Base-by-base conservation (phyloP, 2,888 invertebrate genomes). In the Melipona beecheii region DNA sequence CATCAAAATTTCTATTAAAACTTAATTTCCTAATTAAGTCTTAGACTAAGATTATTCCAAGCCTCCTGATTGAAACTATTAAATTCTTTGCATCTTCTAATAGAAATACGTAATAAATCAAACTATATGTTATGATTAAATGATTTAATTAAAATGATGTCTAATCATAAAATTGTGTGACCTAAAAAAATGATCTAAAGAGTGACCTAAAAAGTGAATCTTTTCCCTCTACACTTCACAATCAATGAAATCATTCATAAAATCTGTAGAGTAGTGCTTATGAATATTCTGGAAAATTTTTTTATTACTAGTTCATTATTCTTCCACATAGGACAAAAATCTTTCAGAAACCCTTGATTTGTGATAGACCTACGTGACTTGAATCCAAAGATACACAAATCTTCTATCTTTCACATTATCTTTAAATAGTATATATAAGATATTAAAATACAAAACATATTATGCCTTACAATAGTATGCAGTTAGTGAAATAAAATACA, bases 351-450 rank as follows among this genome's bases (percentile, higher is more conserved):
- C n/a, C n/a, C 56, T 15, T 58, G n/a, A 15, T 15, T n/a, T n/a
- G 15, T n/a, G 15, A n/a, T n/a, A 58, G n/a, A 5, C 24, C 24
- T 58, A n/a, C 5, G 15, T n/a, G 24, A 5, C n/a, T 58, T 58
- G 15, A 5, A 15, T 58, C n/a, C 24, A 58, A 15, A 58, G n/a
- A 58, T n/a, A 58, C 5, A 5, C 56, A 58, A 58, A 15, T 58
- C n/a, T 58, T 5, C 56, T n/a, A 56, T 56, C n/a, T 56, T 58
- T n/a, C n/a, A 58, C 13, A 58, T n/a, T 58, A 58, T 13, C 56
- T n/a, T 58, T n/a, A n/a, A 58, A 58, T 58, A 58, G 56, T 15
- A 58, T 56, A 58, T 56, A 58, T 58, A n/a, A 58, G 15, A n/a
- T 15, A 15, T 58, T 58, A 58, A n/a, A 58, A 58, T 15, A 58